Evolutionary conservation across 2,888 invertebrate genomes (phyloP).

Genomic region (Calameuta filiformis): DNA sequence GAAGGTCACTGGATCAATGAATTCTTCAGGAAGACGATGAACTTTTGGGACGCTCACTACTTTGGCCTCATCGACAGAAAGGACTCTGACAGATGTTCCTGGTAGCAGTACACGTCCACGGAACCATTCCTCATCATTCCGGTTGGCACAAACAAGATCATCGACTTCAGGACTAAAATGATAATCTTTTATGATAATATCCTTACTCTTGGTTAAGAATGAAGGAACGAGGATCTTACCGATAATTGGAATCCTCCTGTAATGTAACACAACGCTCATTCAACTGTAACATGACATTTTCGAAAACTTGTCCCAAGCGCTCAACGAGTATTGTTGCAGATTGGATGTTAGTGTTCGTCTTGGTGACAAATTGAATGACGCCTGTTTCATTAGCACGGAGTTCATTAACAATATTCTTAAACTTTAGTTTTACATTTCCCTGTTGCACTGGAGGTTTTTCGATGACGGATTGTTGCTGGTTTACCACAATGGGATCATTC

Average conservation of each 20-base stretch:
- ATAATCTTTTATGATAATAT: background rate
- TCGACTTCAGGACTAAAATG: conserved; percentile 39
- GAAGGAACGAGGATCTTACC: background rate
- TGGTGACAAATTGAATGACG: background rate
- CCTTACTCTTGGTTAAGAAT: background rate
- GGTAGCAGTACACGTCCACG: conserved; percentile 48
- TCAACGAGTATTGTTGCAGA: background rate
- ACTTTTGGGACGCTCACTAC: conserved; percentile 28
- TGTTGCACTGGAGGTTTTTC: background rate
- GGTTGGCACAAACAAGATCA: conserved; percentile 47
- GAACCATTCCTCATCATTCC: conserved; percentile 43
- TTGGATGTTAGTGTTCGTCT: background rate
- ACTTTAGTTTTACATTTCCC: conserved; percentile 4
- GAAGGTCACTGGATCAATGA: conserved; percentile 31
- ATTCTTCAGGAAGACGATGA: conserved; percentile 37
- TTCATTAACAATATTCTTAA: conserved; percentile 23
- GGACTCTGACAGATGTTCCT: conserved; percentile 37
- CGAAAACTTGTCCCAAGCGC: background rate
- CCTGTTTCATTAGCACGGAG: background rate
- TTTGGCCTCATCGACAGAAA: conserved; percentile 47
- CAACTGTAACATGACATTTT: background rate
- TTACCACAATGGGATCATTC: background rate
- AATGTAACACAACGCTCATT: background rate
- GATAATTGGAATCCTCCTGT: background rate
- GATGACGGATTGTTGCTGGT: background rate